Evolutionary conservation across 2,888 invertebrate genomes (phyloP).

Genomic region (Melanostoma mellinum): DNA sequence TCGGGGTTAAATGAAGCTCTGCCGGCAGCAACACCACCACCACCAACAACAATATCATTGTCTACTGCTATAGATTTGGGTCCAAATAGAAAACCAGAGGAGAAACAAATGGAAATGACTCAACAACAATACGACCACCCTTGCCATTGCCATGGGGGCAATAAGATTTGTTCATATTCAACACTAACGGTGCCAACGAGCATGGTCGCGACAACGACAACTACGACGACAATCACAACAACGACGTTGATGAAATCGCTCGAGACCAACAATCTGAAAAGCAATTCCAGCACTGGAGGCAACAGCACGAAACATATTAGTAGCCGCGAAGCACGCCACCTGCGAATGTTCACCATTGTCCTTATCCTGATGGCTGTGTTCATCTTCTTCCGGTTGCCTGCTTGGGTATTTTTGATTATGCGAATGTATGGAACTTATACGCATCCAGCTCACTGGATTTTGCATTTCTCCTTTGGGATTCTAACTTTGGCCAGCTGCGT

Average conservation of each 20-base stretch:
- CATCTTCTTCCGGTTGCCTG: constrained; percentile 83
- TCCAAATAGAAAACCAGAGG: constrained; percentile 2
- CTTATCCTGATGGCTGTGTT: constrained; percentile 84
- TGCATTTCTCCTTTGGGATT: constrained; percentile 83
- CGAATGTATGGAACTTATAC: constrained; percentile 80
- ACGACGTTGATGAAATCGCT: constrained; percentile 54
- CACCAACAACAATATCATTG: constrained; percentile 20
- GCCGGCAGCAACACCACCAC: not conserved
- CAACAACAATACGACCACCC: constrained; percentile 42
- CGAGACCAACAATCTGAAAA: constrained; percentile 54
- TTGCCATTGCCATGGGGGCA: constrained; percentile 42
- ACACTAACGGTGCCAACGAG: constrained; percentile 58
- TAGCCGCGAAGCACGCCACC: constrained; percentile 81
- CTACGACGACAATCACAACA: constrained; percentile 56
- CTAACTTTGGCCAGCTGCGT: constrained; percentile 84
- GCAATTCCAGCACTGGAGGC: constrained; percentile 48
- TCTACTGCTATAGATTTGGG: constrained; percentile 1
- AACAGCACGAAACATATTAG: constrained; percentile 64
- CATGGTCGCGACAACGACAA: constrained; percentile 45
- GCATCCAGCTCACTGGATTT: constrained; percentile 81
- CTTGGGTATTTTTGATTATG: constrained; percentile 83
- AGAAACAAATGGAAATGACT: constrained; percentile 58
- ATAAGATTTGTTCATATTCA: constrained; percentile 57
- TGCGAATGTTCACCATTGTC: constrained; percentile 84
- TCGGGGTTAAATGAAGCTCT: not conserved